Base-by-base conservation (phyloP, 2,113 vertebrate species). In the Micronycteris hirsuta region DNA sequence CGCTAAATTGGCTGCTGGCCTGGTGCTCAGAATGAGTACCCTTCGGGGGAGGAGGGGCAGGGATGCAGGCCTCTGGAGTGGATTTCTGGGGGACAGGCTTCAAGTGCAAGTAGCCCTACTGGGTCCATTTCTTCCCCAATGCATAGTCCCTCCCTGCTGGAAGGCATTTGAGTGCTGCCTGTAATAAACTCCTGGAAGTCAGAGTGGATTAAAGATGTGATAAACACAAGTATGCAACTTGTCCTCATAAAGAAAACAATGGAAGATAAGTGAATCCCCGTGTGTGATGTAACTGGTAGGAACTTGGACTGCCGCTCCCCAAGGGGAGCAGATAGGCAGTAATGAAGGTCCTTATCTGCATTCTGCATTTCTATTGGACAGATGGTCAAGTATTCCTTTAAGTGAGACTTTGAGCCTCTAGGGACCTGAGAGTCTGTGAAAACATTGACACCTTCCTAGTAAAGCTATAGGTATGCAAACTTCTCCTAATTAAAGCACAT, bases 1-100 rank as follows among this genome's bases (percentile, higher is more conserved):
- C 56, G 63, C 95, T 95, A 97, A 96, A 97, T 96, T 97, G 85
- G 95, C 93, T 86, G 63, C 85, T 87, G 96, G 95, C 91, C 93
- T 47, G 76, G 49, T 81, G 83, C 90, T 95, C 11, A 2, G 86
- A 91, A 86, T 91, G 86, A 86, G 73, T 7, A 31, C 90, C 81
- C 87, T 47, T 36, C 92, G 95, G 77, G 52, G 77, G 49, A 4
- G 7, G 33, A 22, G 47, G 49, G 33, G 49, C 13, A 6, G 54
- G 97, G 56, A 17, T 3, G 71, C 76, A 71, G 73, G 78, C 58
- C 41, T 49, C 36, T 36, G 70, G 70, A 94, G 84, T n/a, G 2
- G 52, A 80, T 33, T 96, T 89, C 94, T 87, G 67, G 54, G 70
- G 80, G 65, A 63, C 54, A 68, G 43, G 31, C 85, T 96, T 47